Evolutionary conservation across 2,888 invertebrate species (phyloP).

Genomic region (Monopis laevigella): DNA sequence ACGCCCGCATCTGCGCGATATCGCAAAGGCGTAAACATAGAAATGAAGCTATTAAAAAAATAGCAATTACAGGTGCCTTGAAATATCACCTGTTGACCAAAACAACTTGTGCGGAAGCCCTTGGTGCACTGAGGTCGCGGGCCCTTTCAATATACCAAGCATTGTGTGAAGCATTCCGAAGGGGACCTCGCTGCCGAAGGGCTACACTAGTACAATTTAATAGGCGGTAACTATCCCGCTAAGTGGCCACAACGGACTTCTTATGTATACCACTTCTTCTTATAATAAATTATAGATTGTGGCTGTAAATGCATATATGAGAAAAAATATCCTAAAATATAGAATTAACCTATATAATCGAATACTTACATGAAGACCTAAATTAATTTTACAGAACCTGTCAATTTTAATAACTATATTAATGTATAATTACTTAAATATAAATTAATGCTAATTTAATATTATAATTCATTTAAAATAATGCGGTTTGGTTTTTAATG

Average conservation of each 20-base stretch:
- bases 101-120: conserved; percentile 23
- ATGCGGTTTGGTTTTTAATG: conserved; percentile 3
- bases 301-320: too few relatives aligned
- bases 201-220: conserved; percentile 16
- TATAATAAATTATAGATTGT: too few relatives aligned
- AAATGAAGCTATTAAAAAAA: conserved; percentile 25
- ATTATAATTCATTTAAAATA: conserved; percentile 4
- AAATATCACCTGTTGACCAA: conserved; percentile 38
- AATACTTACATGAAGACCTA: too few relatives aligned
- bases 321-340: too few relatives aligned
- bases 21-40: conserved; percentile 22
- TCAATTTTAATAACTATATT: too few relatives aligned
- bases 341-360: too few relatives aligned
- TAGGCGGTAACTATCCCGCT: too few relatives aligned
- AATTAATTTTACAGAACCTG: too few relatives aligned
- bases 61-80: conserved; percentile 40
- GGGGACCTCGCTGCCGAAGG: neutral
- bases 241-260: too few relatives aligned
- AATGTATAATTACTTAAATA: too few relatives aligned
- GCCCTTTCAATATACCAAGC: conserved; percentile 25
- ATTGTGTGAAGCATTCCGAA: neutral
- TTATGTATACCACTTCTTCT: too few relatives aligned
- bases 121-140: conserved; percentile 29
- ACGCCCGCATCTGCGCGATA: conserved; percentile 23
- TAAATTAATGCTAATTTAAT: too few relatives aligned